These are phyloP conservation scores for Microcebus murinus DNA, from an alignment of 2,113 vertebrate species.

Conservation along the genomic window DNA sequence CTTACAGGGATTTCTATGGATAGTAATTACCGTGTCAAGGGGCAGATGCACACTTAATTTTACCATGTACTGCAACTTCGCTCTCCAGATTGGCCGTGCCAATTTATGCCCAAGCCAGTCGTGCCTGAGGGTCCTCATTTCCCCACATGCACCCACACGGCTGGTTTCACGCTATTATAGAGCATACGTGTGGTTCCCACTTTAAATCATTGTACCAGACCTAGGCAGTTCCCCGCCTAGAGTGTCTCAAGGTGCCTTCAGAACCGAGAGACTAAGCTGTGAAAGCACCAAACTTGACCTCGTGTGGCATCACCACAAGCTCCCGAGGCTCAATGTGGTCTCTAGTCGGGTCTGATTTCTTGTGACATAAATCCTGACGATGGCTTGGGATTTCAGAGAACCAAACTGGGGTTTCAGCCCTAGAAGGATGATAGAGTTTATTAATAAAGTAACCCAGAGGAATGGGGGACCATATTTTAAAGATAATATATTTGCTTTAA, in stretches of 20 bases:
- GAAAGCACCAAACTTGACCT: not conserved
- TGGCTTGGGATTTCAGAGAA: not conserved
- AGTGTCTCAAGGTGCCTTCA: not conserved
- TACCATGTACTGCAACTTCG: not conserved
- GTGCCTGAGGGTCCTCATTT: not conserved
- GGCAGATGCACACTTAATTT: not conserved
- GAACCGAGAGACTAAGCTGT: not conserved
- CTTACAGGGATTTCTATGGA: not conserved
- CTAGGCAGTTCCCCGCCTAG: not conserved
- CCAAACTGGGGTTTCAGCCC: not conserved
- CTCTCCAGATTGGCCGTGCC: not conserved
- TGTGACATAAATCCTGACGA: not conserved
- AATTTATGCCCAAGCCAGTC: not conserved
- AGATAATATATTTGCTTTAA: not conserved
- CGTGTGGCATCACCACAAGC: not conserved
- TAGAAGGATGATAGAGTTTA: not conserved
- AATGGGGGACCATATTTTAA: not conserved
- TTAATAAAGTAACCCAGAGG: not conserved
- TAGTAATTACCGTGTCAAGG: not conserved
- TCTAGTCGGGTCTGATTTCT: not conserved
- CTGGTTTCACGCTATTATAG: not conserved
- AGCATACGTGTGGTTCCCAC: not conserved
- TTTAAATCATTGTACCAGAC: not conserved
- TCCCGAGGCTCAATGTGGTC: not conserved
- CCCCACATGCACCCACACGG: not conserved